Base-by-base conservation (phyloP, 2,888 invertebrate genomes). In the Osmoderma eremita region DNA sequence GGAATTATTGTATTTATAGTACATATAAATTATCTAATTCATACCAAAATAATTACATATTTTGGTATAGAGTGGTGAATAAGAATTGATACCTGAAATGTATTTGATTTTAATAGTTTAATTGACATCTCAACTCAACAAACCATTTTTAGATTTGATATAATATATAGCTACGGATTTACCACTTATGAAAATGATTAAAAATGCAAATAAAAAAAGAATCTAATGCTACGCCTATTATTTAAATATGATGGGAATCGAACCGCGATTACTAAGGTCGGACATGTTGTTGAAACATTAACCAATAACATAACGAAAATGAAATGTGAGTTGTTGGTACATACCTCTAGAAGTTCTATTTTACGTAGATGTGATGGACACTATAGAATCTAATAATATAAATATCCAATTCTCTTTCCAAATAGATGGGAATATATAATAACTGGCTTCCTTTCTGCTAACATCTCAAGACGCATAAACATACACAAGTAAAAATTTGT, bases 391-490 rank as follows among this genome's bases (percentile, higher is more conserved):
- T 45, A 15, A 30, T 36, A 61, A 24, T n/a, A 45, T 17, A 39
- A 13, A 41, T 13, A 22, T 42, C 2, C 41, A 13, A 61, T 17
- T 22, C 41, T 41, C 18, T 12, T 17, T 61, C 13, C 12, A 45
- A 30, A 24, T 45, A 61, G 3, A 30, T 45, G 15, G 8, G 3
- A 12, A 48, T 12, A 20, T n/a, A 17, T 5, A 12, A 61, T 3
- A n/a, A 56, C 12, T 22, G 30, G 30, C 45, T 58, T 42, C 22
- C n/a, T 18, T 58, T 61, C 20, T 20, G 18, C 12, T 45, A 30
- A 12, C 56, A 56, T 56, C 41, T 56, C 22, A 61, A 61, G 45
- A 48, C 30, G 58, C 58, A 61, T 61, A 45, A 58, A 58, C 58
- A 42, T 42, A 15, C 42, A 42, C 42, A 61, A 24, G 17, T 20